phyloP scores from a whole-genome alignment of 2,797 vertebrate genomes.

The Centropyge bicolor region DNA sequence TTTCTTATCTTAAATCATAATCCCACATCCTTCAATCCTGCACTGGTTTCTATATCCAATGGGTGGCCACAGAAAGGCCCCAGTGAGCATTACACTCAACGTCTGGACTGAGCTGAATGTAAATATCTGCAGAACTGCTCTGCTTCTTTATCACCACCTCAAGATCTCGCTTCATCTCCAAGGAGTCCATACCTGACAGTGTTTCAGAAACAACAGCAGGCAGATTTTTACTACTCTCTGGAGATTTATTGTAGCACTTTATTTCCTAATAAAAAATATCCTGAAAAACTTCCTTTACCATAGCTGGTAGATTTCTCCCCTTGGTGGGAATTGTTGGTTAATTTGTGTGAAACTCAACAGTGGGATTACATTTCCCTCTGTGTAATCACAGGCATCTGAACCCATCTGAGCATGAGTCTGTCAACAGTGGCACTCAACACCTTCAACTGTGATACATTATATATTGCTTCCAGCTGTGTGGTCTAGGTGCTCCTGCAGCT shows the following conservation, averaged over 20 bases:
- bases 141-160: constrained; percentile 26
- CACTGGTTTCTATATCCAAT: background rate
- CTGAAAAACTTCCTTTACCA: constrained; percentile 44
- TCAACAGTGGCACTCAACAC: constrained; percentile 71
- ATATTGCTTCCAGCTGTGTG: constrained; percentile 76
- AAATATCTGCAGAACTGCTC: constrained; percentile 34
- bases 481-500: constrained; percentile 36
- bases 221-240: constrained; percentile 37
- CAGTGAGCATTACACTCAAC: constrained; percentile 5
- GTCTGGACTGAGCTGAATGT: constrained; percentile 27
- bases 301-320: constrained; percentile 30
- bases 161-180: constrained; percentile 21
- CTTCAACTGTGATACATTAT: constrained; percentile 62
- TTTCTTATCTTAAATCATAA: background rate
- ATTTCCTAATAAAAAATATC: constrained; percentile 54
- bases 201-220: constrained; percentile 51
- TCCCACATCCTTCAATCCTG: background rate
- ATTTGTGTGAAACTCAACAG: constrained; percentile 48
- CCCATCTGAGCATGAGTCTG: constrained; percentile 58
- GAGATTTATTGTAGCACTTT: constrained; percentile 59
- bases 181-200: constrained; percentile 30
- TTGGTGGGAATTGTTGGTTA: constrained; percentile 41
- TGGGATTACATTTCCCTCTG: constrained; percentile 34
- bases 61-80: background rate
- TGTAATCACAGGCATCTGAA: constrained; percentile 61